Percentiles rank a stretch among this genome's conserved stretches.
Conservation (phyloP, 1,140 invertebrate genomes). For the Drosophila erecta region DNA sequence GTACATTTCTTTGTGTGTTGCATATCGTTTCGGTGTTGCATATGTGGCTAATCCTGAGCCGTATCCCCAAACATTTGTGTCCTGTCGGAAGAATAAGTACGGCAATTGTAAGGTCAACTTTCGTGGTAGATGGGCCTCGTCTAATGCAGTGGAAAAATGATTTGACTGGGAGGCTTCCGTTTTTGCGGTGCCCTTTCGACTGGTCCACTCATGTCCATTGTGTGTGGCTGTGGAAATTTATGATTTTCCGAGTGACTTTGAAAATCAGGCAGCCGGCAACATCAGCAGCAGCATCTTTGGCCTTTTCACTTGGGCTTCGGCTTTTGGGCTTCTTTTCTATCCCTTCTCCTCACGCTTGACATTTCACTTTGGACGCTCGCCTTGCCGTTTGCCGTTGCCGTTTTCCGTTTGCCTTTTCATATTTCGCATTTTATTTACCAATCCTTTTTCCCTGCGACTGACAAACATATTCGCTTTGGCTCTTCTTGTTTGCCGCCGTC, state of each 20-base stretch:
- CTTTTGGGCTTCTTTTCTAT: slow-evolving; percentile 9
- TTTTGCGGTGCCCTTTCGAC: slow-evolving; percentile 59
- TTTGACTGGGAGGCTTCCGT: slow-evolving; percentile 67
- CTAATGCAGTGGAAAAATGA: slow-evolving; percentile 82
- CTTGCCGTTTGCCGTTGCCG: slow-evolving; percentile 15
- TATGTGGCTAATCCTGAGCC: slow-evolving; percentile 26
- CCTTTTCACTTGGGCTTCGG: slow-evolving; percentile 14
- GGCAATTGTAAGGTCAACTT: slow-evolving; percentile 47
- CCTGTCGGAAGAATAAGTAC: slow-evolving; percentile 26
- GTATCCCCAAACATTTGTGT: slow-evolving; percentile 5
- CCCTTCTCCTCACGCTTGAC: slow-evolving; percentile 66
- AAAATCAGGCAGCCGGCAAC: slow-evolving; percentile 49
- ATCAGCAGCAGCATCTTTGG: slow-evolving; percentile 24
- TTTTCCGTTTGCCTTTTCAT: slow-evolving; percentile 50
- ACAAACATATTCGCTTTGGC: slow-evolving; percentile 36
- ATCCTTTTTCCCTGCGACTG: slow-evolving; percentile 22
- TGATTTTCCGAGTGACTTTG: slow-evolving; percentile 78
- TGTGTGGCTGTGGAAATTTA: slow-evolving; percentile 65
- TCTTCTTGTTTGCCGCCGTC: slow-evolving; percentile 24
- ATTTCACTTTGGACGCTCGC: slow-evolving; percentile 74
- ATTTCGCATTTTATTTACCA: slow-evolving; percentile 44
- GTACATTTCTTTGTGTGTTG: neutral
- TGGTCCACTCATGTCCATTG: slow-evolving; percentile 35
- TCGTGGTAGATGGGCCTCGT: slow-evolving; percentile 47
- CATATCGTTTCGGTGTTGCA: slow-evolving; percentile 2